Conservation (phyloP, 2,888 invertebrate species). For the Hirtodrosophila histrioides region DNA sequence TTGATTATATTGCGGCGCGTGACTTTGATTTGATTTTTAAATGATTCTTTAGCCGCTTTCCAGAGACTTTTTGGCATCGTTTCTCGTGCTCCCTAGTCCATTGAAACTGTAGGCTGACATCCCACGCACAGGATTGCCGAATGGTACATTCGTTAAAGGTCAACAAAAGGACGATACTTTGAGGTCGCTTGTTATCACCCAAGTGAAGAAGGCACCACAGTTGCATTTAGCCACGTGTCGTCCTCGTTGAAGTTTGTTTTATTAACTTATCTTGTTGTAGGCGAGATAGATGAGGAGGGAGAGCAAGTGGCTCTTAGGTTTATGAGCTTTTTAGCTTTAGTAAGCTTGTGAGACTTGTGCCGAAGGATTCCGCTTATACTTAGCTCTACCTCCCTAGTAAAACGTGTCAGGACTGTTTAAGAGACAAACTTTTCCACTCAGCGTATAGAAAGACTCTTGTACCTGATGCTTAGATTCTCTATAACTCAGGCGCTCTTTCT, state of each 20-base stretch:
- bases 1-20: slow-evolving; percentile 78
- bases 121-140: slow-evolving; percentile 23
- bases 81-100: slow-evolving; percentile 3
- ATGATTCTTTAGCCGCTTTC: slow-evolving; percentile 72
- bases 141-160: slow-evolving; percentile 67
- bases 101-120: slow-evolving; percentile 33
- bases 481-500: too few relatives aligned
- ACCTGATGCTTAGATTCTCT: too few relatives aligned
- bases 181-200: slow-evolving; percentile 57
- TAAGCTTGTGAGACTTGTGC: not conserved
- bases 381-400: not conserved
- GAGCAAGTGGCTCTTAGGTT: slow-evolving; percentile 9
- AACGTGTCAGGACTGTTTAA: not conserved
- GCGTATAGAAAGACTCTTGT: too few relatives aligned
- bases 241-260: slow-evolving; percentile 62
- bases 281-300: not conserved
- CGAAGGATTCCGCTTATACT: not conserved
- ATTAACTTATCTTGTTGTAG: slow-evolving; percentile 33
- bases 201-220: slow-evolving; percentile 21
- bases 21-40: slow-evolving; percentile 82
- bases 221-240: slow-evolving; percentile 73
- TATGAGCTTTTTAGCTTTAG: slow-evolving; percentile 23
- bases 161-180: slow-evolving; percentile 78
- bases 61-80: slow-evolving; percentile 27
- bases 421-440: not conserved